These are phyloP conservation scores for Thalassoma bifasciatum DNA, from an alignment of 2,113 vertebrate genomes.

Conservation along the genomic window DNA sequence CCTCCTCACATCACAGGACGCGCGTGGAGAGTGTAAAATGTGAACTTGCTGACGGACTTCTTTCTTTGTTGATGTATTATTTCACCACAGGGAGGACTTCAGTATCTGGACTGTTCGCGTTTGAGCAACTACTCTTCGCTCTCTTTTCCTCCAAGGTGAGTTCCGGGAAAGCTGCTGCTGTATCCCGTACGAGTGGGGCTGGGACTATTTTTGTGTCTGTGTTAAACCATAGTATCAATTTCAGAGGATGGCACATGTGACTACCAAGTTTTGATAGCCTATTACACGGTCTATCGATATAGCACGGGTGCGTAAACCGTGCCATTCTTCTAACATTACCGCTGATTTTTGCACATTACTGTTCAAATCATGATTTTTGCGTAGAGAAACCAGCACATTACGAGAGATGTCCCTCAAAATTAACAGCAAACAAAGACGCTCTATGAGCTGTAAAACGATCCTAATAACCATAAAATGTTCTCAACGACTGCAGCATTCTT, in stretches of 20 bases:
- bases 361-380: neutral
- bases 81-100: conserved; percentile 16
- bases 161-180: conserved; percentile 36
- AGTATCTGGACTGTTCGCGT: conserved; percentile 44
- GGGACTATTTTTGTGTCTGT: neutral
- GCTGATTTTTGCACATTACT: neutral
- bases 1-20: conserved; percentile 18
- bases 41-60: conserved; percentile 77
- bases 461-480: neutral
- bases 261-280: conserved; percentile 37
- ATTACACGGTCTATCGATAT: conserved; percentile 5
- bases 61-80: conserved; percentile 21
- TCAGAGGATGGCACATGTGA: neutral
- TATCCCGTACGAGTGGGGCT: conserved; percentile 9
- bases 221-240: conserved; percentile 15
- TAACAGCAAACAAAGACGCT: neutral
- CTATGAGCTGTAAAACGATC: neutral
- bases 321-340: neutral
- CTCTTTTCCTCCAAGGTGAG: conserved; percentile 78
- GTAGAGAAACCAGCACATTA: neutral
- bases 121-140: conserved; percentile 48
- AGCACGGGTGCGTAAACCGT: neutral
- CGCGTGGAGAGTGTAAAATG: conserved; percentile 67
- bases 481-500: neutral
- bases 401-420: neutral